These are phyloP conservation scores for Zhuqinia jingwanae DNA, from an alignment of 2,888 invertebrate species.

Conservation along the genomic window DNA sequence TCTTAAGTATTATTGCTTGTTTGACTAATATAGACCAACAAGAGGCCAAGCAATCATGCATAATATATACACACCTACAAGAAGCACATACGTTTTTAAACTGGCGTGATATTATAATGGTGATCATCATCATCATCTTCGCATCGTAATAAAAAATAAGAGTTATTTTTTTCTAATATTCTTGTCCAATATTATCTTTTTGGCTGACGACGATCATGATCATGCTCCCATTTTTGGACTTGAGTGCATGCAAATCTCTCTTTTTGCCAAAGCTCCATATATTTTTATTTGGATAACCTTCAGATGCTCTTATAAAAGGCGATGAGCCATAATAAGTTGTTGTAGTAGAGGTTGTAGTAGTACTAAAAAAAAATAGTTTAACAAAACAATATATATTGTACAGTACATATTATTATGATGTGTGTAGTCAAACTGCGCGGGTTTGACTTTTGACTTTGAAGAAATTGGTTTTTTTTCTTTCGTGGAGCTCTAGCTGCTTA, in stretches of 20 bases:
- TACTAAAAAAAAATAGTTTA: not conserved
- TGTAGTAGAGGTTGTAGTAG: not conserved
- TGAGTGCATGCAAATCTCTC: slow-evolving; percentile 45
- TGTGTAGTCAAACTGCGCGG: slow-evolving; percentile 55
- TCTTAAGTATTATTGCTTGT: too few relatives aligned
- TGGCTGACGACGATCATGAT: not conserved
- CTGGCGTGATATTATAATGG: slow-evolving; percentile 15
- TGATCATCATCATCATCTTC: too few relatives aligned
- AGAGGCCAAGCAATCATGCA: too few relatives aligned
- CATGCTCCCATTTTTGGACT: slow-evolving; percentile 53
- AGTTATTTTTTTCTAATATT: slow-evolving; percentile 24
- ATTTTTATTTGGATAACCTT: slow-evolving; percentile 57
- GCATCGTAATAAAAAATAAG: too few relatives aligned
- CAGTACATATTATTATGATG: not conserved
- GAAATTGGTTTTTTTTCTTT: slow-evolving; percentile 1
- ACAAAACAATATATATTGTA: not conserved
- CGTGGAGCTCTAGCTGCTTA: not conserved
- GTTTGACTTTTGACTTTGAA: slow-evolving; percentile 39
- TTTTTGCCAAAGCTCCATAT: slow-evolving; percentile 22
- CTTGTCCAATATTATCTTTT: slow-evolving; percentile 30
- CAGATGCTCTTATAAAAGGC: slow-evolving; percentile 49
- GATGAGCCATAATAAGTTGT: slow-evolving; percentile 13
- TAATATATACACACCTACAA: not conserved
- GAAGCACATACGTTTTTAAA: not conserved
- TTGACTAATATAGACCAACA: too few relatives aligned